phyloP scores from a whole-genome alignment of 2,113 vertebrate species.

The Eulemur macaco region DNA sequence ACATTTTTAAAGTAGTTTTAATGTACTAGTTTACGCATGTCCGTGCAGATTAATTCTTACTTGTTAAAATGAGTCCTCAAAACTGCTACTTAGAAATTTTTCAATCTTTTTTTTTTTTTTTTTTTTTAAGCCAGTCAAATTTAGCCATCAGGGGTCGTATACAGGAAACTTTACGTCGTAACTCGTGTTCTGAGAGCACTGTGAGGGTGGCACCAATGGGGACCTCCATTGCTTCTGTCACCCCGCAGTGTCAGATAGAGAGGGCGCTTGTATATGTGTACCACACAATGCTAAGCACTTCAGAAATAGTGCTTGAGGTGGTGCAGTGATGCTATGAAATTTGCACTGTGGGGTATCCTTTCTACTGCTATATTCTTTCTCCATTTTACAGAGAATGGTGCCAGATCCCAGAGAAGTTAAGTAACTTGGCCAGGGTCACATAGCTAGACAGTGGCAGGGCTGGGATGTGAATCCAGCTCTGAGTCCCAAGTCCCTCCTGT shows the following conservation, averaged over 20 bases:
- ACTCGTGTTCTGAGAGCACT: neutral
- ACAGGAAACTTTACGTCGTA: neutral
- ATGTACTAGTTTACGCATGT: neutral
- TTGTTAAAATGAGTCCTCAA: neutral
- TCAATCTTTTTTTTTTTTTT: neutral
- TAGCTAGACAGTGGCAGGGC: neutral
- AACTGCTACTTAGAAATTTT: neutral
- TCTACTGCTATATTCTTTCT: neutral
- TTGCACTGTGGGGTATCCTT: neutral
- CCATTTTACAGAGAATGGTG: neutral
- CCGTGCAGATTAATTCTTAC: neutral
- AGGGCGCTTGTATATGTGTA: rapidly evolving
- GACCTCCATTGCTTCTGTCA: rapidly evolving
- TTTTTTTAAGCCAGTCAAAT: too few species aligned
- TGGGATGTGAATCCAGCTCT: neutral
- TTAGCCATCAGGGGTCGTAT: too few species aligned
- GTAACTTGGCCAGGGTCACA: neutral
- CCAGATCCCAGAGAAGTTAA: neutral
- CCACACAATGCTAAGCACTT: neutral
- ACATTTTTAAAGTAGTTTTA: neutral
- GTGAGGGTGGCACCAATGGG: neutral
- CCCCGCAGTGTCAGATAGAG: rapidly evolving
- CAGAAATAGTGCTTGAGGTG: neutral
- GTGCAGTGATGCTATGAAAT: neutral
- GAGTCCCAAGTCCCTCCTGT: neutral